These are phyloP conservation scores for Tetramorium simillimum DNA, from an alignment of 1,140 invertebrate species.

Conservation along the genomic window DNA sequence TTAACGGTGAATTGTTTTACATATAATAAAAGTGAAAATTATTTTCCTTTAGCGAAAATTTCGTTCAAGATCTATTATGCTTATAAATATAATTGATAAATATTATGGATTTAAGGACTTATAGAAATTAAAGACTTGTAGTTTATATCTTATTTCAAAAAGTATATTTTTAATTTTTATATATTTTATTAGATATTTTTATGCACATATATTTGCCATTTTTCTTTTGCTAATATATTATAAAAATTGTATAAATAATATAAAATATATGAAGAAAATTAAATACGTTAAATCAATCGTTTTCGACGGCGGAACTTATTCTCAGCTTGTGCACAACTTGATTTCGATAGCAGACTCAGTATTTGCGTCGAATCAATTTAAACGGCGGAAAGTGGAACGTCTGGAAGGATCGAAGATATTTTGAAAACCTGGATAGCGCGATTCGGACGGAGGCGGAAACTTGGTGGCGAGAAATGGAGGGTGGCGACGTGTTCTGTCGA, in stretches of 20 bases:
- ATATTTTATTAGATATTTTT: not conserved
- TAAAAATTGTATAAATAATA: not conserved
- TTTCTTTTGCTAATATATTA: not conserved
- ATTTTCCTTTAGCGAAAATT: not conserved
- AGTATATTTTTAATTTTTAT: not conserved
- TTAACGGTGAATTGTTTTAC: not conserved
- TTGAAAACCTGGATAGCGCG: slow-evolving; percentile 71
- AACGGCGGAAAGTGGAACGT: slow-evolving; percentile 63
- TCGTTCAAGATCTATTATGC: not conserved
- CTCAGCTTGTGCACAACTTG: slow-evolving; percentile 12
- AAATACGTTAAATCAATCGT: not conserved
- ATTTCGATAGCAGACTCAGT: slow-evolving; percentile 38
- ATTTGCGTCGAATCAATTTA: slow-evolving; percentile 37
- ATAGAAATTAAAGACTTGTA: not conserved
- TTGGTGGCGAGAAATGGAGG: slow-evolving; percentile 79
- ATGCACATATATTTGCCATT: not conserved
- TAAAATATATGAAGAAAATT: not conserved
- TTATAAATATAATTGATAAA: not conserved
- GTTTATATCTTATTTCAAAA: not conserved
- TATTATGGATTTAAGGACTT: not conserved
- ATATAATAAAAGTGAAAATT: not conserved
- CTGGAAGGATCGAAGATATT: slow-evolving; percentile 69
- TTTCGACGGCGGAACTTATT: not conserved
- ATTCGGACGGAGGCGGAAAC: slow-evolving; percentile 67
- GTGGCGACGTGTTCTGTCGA: slow-evolving; percentile 83